Percentiles rank a stretch among this genome's conserved stretches.
phyloP scores from a whole-genome alignment of 2,888 invertebrate species.

The Oithona nana region DNA sequence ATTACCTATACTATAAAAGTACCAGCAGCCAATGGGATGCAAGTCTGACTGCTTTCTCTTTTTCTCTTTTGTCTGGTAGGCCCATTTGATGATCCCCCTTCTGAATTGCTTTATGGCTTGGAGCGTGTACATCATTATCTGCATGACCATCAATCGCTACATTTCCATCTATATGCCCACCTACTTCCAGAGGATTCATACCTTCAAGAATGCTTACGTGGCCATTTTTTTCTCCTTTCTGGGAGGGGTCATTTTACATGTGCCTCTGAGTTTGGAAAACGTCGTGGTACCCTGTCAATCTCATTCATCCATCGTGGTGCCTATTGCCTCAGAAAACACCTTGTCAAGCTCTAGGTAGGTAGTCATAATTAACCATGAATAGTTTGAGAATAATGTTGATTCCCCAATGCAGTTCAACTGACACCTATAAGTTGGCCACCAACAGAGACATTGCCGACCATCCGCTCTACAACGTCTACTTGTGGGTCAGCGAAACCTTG shows the following conservation, averaged over 20 bases:
- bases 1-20: too few species aligned
- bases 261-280: constrained; percentile 29
- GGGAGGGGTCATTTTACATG: constrained; percentile 28
- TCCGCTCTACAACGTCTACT: constrained; percentile 23
- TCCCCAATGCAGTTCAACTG: not conserved
- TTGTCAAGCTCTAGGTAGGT: not conserved
- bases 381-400: too few species aligned
- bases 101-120: constrained; percentile 33
- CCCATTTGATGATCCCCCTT: constrained; percentile 32
- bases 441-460: not conserved
- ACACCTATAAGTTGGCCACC: not conserved
- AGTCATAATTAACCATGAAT: too few species aligned
- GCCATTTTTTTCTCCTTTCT: constrained; percentile 28
- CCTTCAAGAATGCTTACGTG: constrained; percentile 25
- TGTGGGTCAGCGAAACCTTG: constrained; percentile 28
- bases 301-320: too few species aligned
- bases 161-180: constrained; percentile 32
- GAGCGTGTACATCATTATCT: constrained; percentile 34
- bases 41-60: too few species aligned
- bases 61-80: too few species aligned
- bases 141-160: constrained; percentile 33
- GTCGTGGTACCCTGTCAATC: constrained; percentile 20
- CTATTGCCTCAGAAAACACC: not conserved
- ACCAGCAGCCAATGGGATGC: too few species aligned
- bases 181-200: constrained; percentile 27